Evolutionary conservation across 2,113 vertebrate species (phyloP).

Genomic region (Cichladusa arquata): DNA sequence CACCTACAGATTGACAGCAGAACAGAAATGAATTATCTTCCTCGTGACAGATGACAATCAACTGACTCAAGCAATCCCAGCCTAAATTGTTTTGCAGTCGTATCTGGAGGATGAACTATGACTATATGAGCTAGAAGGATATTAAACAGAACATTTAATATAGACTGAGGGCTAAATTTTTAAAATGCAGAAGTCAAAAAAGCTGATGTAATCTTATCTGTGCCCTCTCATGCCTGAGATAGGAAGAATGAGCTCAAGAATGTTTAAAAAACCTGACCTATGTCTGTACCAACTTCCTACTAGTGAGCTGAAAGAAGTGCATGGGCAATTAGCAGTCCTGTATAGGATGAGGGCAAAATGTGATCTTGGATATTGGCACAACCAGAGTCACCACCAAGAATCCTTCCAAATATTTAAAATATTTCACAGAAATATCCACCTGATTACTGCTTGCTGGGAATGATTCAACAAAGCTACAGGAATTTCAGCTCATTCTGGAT

Average conservation of each 20-base stretch:
- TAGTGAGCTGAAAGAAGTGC: neutral
- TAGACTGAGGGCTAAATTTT: slow-evolving; percentile 38
- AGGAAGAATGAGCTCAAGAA: neutral
- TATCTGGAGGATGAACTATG: neutral
- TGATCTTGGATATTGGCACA: neutral
- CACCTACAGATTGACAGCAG: neutral
- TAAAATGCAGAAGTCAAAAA: neutral
- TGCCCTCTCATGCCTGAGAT: neutral
- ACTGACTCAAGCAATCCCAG: neutral
- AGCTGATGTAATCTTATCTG: neutral
- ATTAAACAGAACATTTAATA: neutral
- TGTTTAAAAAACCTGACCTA: neutral
- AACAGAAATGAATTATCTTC: neutral
- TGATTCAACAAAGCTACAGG: slow-evolving; percentile 6
- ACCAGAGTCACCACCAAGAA: neutral
- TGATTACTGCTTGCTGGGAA: neutral
- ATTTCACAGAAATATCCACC: slow-evolving; percentile 2
- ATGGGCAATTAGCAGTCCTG: neutral
- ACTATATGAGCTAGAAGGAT: neutral
- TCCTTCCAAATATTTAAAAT: neutral
- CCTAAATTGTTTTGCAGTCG: neutral
- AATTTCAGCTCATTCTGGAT: slow-evolving; percentile 31
- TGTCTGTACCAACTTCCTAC: neutral
- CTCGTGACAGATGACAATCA: neutral
- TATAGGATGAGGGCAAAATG: fast-evolving